Evolutionary conservation across 2,113 vertebrate genomes (phyloP), one percentile per base, ranked within the genome.

Genomic region (Columba livia): DNA sequence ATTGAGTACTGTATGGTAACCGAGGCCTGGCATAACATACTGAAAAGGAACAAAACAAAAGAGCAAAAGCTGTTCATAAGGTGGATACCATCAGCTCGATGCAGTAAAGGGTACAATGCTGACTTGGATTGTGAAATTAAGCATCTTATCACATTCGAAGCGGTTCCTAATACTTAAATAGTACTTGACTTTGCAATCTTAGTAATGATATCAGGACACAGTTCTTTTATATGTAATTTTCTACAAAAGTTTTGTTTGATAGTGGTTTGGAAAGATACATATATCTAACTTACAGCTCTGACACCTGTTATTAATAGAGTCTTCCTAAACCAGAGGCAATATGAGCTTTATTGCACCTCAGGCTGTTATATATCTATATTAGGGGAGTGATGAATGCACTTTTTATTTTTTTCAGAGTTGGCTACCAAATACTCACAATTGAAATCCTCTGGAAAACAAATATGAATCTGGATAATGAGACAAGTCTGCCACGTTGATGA

Each of bases 401-500:
- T 85, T 47, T 70, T 91, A 75, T 12, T 87, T 67, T 74, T 82
- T 65, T 88, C 58, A 53, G 74, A 82, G 53, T 51, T 93, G 85
- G 73, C 87, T 77, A 97, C 89, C 87, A 82, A 91, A 91, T 70
- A 82, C 78, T 89, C 83, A 65, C 31, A 73, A 81, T 65, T 95
- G 89, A 94, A 96, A 85, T 70, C 89, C 78, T 88, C 91, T 91
- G 82, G 79, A 94, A 96, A 93, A 94, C 81, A 95, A 95, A 77
- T 94, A 96, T 96, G 94, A 95, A 95, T 94, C 87, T 93, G 42
- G 60, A 61, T 96, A 94, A 96, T 88, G 82, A 93, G 96, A 96
- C 94, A 96, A 93, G 89, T 70, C 89, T 95, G 95, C 89, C 90
- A 88, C 42, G 60, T 66, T 95, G 88, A 95, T 94, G 93, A 88